These are phyloP conservation scores for Hippocampus guttulatus DNA, from an alignment of 2,113 vertebrate genomes.

Conservation along the genomic window DNA sequence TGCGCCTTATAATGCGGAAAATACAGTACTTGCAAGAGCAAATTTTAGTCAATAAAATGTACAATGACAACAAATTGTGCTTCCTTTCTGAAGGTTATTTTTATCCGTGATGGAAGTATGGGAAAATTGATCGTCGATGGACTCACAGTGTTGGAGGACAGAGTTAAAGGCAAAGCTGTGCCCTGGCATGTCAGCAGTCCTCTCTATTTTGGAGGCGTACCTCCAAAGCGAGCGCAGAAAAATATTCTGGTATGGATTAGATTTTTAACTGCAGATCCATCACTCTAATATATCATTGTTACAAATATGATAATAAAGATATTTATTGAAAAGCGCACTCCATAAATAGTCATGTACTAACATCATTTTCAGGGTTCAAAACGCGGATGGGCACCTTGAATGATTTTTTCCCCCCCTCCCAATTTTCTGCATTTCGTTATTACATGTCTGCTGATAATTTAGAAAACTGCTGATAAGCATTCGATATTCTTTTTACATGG, in stretches of 20 bases:
- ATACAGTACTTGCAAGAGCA: too few species aligned
- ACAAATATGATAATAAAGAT: too few species aligned
- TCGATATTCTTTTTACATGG: too few species aligned
- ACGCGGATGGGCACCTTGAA: too few species aligned
- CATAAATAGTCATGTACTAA: too few species aligned
- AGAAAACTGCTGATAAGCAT: too few species aligned
- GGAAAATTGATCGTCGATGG: constrained; percentile 85
- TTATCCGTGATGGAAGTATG: constrained; percentile 75
- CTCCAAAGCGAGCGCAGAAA: constrained; percentile 79
- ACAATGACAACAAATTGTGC: constrained; percentile 11
- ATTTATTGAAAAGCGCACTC: too few species aligned
- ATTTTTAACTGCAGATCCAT: neutral
- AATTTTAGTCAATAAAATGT: neutral
- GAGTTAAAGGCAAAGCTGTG: constrained; percentile 41
- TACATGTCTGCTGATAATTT: too few species aligned
- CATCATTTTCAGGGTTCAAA: too few species aligned
- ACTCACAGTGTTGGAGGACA: constrained; percentile 78
- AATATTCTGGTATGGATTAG: constrained; percentile 76
- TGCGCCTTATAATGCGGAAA: too few species aligned
- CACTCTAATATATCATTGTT: neutral
- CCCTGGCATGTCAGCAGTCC: constrained; percentile 78
- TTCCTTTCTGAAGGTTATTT: constrained; percentile 76
- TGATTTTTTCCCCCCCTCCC: too few species aligned
- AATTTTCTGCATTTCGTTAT: too few species aligned
- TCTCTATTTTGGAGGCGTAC: constrained; percentile 86